Evolutionary conservation across 2,797 vertebrate genomes (phyloP).

Genomic region (Pantherophis vulpinus): DNA sequence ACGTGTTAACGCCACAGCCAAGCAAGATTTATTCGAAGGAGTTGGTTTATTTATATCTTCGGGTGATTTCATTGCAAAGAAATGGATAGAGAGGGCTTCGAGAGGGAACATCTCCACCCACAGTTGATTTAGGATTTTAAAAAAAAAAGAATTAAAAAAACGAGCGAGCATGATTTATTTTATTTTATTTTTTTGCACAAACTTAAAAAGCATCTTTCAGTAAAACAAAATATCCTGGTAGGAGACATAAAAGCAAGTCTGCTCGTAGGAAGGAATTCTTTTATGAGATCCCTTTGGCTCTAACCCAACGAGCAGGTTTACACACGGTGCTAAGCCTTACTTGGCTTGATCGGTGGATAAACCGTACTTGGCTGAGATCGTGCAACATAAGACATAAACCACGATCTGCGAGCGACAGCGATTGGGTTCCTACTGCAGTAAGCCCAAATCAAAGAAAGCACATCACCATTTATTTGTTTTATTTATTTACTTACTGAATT

Average conservation of each 20-base stretch:
- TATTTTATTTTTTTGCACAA: background rate
- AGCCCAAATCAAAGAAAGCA: background rate
- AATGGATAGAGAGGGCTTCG: constrained; percentile 29
- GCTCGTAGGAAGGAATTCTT: background rate
- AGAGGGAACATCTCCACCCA: constrained; percentile 9
- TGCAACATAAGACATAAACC: background rate
- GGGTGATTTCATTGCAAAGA: constrained; percentile 68
- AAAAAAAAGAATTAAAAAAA: background rate
- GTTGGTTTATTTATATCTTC: constrained; percentile 72
- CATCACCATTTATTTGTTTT: background rate
- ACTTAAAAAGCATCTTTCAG: background rate
- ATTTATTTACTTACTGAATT: background rate
- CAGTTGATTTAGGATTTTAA: background rate
- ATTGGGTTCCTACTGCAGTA: background rate
- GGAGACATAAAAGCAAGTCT: background rate
- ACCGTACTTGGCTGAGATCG: background rate
- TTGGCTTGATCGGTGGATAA: background rate
- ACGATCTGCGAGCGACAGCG: background rate
- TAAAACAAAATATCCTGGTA: background rate
- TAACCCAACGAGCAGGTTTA: background rate
- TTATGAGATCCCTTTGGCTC: background rate
- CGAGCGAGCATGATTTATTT: background rate
- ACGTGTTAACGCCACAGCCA: constrained; percentile 54
- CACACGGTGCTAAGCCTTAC: background rate
- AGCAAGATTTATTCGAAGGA: constrained; percentile 70